Evolutionary conservation across 2,797 vertebrate species (phyloP).

Genomic region (Huso huso): DNA sequence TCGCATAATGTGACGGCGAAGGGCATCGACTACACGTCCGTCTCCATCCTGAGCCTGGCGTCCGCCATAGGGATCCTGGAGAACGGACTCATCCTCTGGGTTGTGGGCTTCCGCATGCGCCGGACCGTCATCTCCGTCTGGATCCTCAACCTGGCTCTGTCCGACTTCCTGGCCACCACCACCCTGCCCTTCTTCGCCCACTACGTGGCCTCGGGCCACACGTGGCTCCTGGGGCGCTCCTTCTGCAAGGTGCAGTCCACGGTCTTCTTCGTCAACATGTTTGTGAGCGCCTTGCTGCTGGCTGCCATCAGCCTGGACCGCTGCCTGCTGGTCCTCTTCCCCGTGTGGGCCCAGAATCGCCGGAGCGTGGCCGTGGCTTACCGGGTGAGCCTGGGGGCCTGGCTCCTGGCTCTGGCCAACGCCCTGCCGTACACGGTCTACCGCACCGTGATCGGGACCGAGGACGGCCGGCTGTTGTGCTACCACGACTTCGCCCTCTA

Average conservation of each 20-base stretch:
- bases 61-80: conserved; percentile 44
- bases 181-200: conserved; percentile 46
- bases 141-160: conserved; percentile 51
- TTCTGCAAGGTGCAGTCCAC: conserved; percentile 48
- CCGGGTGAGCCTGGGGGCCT: conserved; percentile 36
- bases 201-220: conserved; percentile 38
- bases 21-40: conserved; percentile 31
- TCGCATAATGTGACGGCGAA: not conserved
- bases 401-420: conserved; percentile 38
- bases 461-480: conserved; percentile 22
- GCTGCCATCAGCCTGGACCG: conserved; percentile 46
- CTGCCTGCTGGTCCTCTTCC: conserved; percentile 41
- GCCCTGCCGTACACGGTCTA: conserved; percentile 49
- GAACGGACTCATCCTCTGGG: conserved; percentile 46
- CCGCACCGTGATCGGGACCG: conserved; percentile 25
- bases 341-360: conserved; percentile 50
- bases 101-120: conserved; percentile 45
- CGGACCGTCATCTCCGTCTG: conserved; percentile 46
- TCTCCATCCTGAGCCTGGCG: conserved; percentile 43
- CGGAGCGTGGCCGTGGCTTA: conserved; percentile 22
- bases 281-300: conserved; percentile 46
- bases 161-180: conserved; percentile 46
- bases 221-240: conserved; percentile 37
- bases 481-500: conserved; percentile 37
- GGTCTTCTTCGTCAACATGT: conserved; percentile 55